phyloP scores from a whole-genome alignment of 2,113 vertebrate species.

The Scomber colias region DNA sequence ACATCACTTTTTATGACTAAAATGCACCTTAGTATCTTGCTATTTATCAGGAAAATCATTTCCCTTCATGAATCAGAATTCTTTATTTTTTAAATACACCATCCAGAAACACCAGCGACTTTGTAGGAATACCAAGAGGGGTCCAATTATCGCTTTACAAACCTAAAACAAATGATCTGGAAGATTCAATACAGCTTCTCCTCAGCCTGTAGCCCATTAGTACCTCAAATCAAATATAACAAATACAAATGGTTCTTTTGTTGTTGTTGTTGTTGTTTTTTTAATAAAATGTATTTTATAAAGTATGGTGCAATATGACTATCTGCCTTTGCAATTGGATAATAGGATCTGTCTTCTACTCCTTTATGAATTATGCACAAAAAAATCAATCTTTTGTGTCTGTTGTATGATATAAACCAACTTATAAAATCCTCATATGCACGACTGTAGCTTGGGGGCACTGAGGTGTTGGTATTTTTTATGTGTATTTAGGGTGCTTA shows the following conservation, averaged over 20 bases:
- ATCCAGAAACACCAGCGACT: conserved; percentile 9
- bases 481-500: not conserved
- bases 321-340: too few species aligned
- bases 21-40: not conserved
- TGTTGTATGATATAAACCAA: conserved; percentile 18
- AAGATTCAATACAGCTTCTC: not conserved
- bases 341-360: not conserved
- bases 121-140: conserved; percentile 3
- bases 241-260: not conserved
- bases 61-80: conserved; percentile 22
- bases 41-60: conserved; percentile 31
- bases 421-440: not conserved
- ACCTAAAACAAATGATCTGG: not conserved
- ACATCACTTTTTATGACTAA: conserved; percentile 15
- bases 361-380: not conserved
- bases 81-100: conserved; percentile 16
- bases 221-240: not conserved
- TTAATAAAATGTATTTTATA: not conserved
- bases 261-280: not conserved
- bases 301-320: not conserved
- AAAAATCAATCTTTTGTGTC: not conserved
- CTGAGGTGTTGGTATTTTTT: not conserved
- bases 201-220: not conserved
- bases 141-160: conserved; percentile 9
- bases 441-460: not conserved